Conservation (phyloP, 1,140 invertebrate species). For the Colletes latitarsis region DNA sequence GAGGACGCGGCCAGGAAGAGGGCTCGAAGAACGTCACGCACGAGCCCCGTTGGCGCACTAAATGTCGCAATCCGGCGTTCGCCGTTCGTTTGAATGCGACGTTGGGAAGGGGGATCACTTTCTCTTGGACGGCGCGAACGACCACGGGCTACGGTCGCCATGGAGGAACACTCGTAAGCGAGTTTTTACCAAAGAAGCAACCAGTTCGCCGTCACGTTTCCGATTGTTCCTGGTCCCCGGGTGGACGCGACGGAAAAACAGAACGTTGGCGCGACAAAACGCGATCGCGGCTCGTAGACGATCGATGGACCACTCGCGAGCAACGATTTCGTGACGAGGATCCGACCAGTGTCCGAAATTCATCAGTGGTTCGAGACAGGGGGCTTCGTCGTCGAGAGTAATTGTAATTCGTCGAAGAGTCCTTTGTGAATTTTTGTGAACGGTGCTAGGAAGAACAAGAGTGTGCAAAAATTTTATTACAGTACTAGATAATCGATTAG, state of each 20-base stretch:
- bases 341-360: too few species aligned
- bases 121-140: conserved; percentile 68
- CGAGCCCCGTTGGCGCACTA: conserved; percentile 36
- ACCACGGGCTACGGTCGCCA: conserved; percentile 55
- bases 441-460: neutral
- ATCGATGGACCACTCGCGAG: too few species aligned
- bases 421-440: neutral
- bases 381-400: too few species aligned
- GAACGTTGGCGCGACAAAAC: neutral
- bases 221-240: neutral
- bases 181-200: conserved; percentile 77
- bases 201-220: conserved; percentile 21
- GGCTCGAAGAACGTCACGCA: neutral
- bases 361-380: too few species aligned
- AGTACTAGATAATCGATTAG: too few species aligned
- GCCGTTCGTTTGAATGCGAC: conserved; percentile 27
- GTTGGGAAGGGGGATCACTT: conserved; percentile 69
- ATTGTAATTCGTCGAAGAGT: neutral
- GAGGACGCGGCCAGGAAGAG: conserved; percentile 25
- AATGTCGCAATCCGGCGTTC: conserved; percentile 67
- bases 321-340: too few species aligned
- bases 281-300: conserved; percentile 24
- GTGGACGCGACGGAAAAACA: too few species aligned
- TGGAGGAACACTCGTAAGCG: conserved; percentile 70
- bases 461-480: too few species aligned